These are phyloP conservation scores for Oxygymnocypris stewartii DNA, from an alignment of 2,113 vertebrate genomes.

Conservation along the genomic window DNA sequence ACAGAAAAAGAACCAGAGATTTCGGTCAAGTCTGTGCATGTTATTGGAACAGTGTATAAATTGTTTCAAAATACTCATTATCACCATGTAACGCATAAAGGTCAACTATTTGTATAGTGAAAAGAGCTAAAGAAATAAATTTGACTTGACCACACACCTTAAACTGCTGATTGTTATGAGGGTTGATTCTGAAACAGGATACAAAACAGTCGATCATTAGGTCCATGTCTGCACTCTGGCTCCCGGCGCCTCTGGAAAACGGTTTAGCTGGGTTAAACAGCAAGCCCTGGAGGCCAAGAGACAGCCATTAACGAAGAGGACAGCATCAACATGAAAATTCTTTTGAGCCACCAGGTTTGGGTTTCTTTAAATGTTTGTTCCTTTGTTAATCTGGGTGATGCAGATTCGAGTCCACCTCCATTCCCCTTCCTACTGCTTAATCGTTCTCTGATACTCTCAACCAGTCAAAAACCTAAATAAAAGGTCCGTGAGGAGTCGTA, in stretches of 20 bases:
- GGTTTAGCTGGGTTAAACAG: conserved; percentile 96
- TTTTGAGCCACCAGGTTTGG: background rate
- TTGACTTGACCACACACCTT: conserved; percentile 78
- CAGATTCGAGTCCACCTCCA: background rate
- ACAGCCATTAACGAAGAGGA: background rate
- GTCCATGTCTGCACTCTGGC: conserved; percentile 92
- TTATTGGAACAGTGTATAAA: background rate
- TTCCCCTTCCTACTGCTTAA: background rate
- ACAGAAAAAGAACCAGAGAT: background rate
- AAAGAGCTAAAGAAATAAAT: background rate
- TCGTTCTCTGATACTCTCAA: background rate
- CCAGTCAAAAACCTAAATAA: background rate
- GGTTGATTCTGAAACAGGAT: conserved; percentile 97
- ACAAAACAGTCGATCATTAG: conserved; percentile 98
- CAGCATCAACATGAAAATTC: background rate
- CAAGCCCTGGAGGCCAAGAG: conserved; percentile 76
- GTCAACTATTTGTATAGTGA: background rate
- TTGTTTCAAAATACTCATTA: background rate
- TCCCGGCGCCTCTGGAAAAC: conserved; percentile 88
- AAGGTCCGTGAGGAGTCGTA: background rate
- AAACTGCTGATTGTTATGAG: conserved; percentile 97
- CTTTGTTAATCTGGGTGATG: background rate
- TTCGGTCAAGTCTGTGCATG: background rate
- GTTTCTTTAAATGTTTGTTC: background rate
- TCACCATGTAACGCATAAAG: background rate